Evolutionary conservation across 2,888 invertebrate species (phyloP), one percentile per base, ranked within the genome.

Genomic region (Crioceris asparagi): DNA sequence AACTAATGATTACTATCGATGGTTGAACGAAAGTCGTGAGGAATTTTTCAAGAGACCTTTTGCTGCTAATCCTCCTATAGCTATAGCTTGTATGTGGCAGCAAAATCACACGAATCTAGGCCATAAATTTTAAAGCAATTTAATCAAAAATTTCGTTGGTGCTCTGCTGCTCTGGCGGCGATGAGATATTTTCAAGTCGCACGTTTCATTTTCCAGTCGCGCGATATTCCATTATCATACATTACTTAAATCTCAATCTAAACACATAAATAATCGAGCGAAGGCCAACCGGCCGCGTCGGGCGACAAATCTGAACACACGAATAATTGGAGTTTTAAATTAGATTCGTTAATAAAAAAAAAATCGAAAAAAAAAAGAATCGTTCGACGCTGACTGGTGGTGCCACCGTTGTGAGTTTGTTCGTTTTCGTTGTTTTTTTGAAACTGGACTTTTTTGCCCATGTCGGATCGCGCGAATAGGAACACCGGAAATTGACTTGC

Each of bases 201-300:
- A n/a, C 15, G 15, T 53, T 51, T 50, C 50, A 50, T 54, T 52
- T 48, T 50, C 48, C 49, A 51, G 49, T 50, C 47, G 54, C 48
- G 53, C 53, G 51, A 56, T 57, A 55, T 57, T 56, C 58, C 56
- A 57, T 59, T 57, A 57, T 54, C 57, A 57, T 59, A 53, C 56
- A 57, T 59, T 59, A 57, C 56, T 57, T 57, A 57, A 57, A 57
- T 45, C 55, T 55, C 59, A 59, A 59, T 59, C 57, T 59, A 56
- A 59, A 57, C 56, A 55, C 57, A 57, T 59, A 57, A 59, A 59
- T 59, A 59, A 52, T 53, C 51, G 45, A 56, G 46, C 34, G 45
- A 44, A 3, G 27, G 14, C 15, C 27, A 15, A 27, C 27, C 15
- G n/a, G 11, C 27, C 15, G 49, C 44, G 44, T 42, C 44, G 45